Base-by-base conservation (phyloP, 1,140 invertebrate species). In the Marisa cornuarietis region DNA sequence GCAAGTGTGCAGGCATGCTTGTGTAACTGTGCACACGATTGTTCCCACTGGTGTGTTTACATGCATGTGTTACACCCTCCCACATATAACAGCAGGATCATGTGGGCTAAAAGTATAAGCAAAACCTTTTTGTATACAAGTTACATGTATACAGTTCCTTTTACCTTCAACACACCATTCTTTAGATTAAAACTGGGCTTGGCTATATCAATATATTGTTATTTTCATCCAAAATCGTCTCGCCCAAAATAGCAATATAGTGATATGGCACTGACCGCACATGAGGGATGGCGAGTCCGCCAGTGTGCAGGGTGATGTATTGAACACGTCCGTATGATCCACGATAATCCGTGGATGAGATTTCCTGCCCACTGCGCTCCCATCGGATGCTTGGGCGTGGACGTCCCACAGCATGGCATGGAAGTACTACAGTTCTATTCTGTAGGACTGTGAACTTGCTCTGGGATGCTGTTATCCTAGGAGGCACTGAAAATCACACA, bases 341-440 rank as follows among this genome's bases (percentile, higher is more conserved):
- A 8, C 81, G 76, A 65, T 81, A 86, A 52, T 83, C 58, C 69
- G 81, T 84, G 79, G 87, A 82, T 20, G 82, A 83, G 65, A 91
- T 87, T 8, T 83, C 76, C 24, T 85, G 78, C 26, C 89, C 90
- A 81, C 90, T 87, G 72, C 90, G 90, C 58, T 86, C 71, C 91
- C 91, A 91, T 7, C 71, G 78, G 16, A 91, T 86, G 54, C 82
- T 83, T 6, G 92, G 91, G 22, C 79, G 82, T 6, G 92, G 92
- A 24, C 82, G 80, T 22, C 91, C 92, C n/a, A 74, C 82, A 3
- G 87, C 87, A n/a, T 84, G 83, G 83, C 92, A 92, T 1, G 88
- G 89, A 24, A 92, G 76, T 6, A 88, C 84, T 26, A 91, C 81
- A 52, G 87, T 87, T 61, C 84, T 79, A 63, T 83, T 87, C 81